Base-by-base conservation (phyloP, 2,113 vertebrate species). In the Otus sunia region DNA sequence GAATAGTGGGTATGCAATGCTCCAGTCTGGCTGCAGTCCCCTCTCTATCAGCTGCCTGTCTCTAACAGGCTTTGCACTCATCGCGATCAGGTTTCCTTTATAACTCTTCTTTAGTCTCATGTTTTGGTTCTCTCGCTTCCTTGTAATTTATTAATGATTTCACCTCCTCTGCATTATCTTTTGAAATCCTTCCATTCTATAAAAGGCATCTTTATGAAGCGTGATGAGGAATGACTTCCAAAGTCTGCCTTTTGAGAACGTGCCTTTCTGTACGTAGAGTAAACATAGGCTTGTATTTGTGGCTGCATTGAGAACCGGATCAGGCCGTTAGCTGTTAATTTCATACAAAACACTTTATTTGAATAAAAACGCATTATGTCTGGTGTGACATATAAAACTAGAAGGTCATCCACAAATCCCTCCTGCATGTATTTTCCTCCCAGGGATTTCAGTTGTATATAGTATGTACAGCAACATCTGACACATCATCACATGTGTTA, bases 131-230 rank as follows among this genome's bases (percentile, higher is more conserved):
- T 85, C 68, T 91, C 85, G 93, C 91, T 64, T 91, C 66, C 93
- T 96, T 69, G 69, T 98, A 85, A 98, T 97, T 98, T 98, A 98
- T 98, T 98, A 97, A 97, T 98, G 96, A 27, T 9, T 78, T 96
- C 56, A 55, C 88, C 76, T 93, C 86, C 81, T 96, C 95, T 96
- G 86, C 96, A 90, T 96, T 97, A 91, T 75, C 93, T 91, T 96
- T 88, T 76, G 26, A 86, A 92, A 69, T 75, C 25, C n/a, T 95
- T 84, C 53, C 59, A 32, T 96, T 91, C 77, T 68, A 22, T 82
- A 66, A 88, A 79, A 80, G 53, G 58, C 55, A 5, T 68, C 67
- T 53, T 76, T 89, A 58, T 19, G 52, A 81, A 80, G 69, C 43
- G 26, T 83, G 53, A 43, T 53, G 80, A 75, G 47, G 21, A 76